A percentile compares a stretch with the other conserved stretches of the same genome.
These are phyloP conservation scores for Phaethon lepturus DNA, from an alignment of 2,113 vertebrate species.

Conservation along the genomic window DNA sequence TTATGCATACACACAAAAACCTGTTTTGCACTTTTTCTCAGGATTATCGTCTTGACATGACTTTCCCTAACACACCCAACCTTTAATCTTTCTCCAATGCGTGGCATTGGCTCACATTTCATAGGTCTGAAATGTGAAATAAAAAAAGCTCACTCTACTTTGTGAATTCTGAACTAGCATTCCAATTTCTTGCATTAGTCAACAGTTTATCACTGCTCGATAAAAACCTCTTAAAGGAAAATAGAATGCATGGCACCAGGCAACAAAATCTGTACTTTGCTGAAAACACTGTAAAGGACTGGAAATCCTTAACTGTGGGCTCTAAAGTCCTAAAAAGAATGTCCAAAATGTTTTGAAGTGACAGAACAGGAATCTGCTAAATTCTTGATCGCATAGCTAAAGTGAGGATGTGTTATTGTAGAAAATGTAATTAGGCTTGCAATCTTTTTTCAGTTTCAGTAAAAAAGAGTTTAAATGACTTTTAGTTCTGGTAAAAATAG, in stretches of 20 bases:
- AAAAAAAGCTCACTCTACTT: background rate
- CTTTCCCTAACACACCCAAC: background rate
- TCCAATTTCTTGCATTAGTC: background rate
- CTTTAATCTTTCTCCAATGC: background rate
- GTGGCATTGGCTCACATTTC: background rate
- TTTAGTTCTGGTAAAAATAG: background rate
- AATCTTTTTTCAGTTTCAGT: background rate
- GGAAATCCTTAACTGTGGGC: background rate
- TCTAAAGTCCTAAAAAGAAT: background rate
- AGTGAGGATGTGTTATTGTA: background rate
- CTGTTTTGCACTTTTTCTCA: background rate
- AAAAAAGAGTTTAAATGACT: background rate
- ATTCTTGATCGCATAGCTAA: background rate
- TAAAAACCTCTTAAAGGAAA: background rate
- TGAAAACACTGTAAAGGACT: background rate
- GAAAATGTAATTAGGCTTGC: background rate
- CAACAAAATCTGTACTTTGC: background rate
- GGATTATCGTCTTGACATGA: background rate
- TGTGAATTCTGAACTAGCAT: background rate
- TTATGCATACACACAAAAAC: conserved; percentile 16
- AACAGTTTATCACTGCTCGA: background rate
- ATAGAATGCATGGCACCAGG: background rate
- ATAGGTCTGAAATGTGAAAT: background rate
- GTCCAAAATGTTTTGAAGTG: background rate
- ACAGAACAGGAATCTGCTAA: background rate